Base-by-base conservation (phyloP, 2,797 vertebrate genomes). In the Poeciliopsis paucimaculata region DNA sequence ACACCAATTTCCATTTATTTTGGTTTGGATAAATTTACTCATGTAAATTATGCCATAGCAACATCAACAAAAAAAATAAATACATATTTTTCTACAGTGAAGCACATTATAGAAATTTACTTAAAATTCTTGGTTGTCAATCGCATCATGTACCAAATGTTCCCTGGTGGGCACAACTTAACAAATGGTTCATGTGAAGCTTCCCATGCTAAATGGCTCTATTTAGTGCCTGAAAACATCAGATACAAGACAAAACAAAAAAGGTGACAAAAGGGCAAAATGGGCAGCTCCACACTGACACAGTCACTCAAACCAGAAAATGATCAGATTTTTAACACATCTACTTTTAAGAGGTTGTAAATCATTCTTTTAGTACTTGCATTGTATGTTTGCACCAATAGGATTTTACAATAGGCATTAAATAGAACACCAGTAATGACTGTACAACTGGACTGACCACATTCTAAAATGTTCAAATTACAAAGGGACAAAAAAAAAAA, bases 381-480 rank as follows among this genome's bases (percentile, higher is more conserved):
- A 36, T 15, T 16, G 12, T 31, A 72, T 60, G 31, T 60, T 34
- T 36, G 53, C 34, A 43, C 12, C 34, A 77, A 77, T 28, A 77
- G 31, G 41, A 36, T 72, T 57, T 64, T 0, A 34, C 12, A 39
- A 47, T n/a, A 80, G 53, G 13, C 20, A 31, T 64, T 73, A 39
- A 23, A 26, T n/a, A 72, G 77, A 73, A 73, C 15, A 0, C 23
- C 36, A 15, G 4, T 12, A 79, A 74, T 23, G 77, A 78, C 66
- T 28, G 43, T 73, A 9, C 23, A 82, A 77, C 73, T 45, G 77
- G 73, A 62, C 1, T 11, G 41, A 73, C 76, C 23, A 79, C 68
- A 87, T 81, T 86, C 60, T 82, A 34, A 34, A 78, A 60, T 45
- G 16, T 64, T 66, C 26, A 15, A 72, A 78, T 47, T 70, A 64